These are phyloP conservation scores for Saguinus imperator DNA, from an alignment of 2,113 vertebrate genomes.

Conservation along the genomic window DNA sequence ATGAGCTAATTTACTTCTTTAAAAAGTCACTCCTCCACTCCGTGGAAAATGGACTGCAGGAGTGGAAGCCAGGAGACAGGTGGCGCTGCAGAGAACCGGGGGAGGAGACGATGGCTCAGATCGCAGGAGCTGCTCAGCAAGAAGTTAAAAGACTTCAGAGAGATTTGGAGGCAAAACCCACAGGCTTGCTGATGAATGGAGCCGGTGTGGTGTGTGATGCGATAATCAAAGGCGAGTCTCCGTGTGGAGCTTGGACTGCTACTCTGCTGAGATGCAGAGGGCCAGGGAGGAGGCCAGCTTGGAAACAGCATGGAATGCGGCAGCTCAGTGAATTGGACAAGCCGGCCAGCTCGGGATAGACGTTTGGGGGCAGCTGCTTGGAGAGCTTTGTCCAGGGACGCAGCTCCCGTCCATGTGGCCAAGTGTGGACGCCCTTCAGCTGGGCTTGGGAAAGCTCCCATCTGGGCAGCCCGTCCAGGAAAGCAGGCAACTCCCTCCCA, in stretches of 20 bases:
- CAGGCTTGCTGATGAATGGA: too few relatives aligned
- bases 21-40: not conserved
- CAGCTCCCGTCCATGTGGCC: not conserved
- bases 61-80: not conserved
- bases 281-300: too few relatives aligned
- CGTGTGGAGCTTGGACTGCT: not conserved
- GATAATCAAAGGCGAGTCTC: not conserved
- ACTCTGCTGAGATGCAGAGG: not conserved
- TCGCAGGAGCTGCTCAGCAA: fast-evolving
- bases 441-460: not conserved
- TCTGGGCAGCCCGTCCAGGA: not conserved
- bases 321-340: too few relatives aligned
- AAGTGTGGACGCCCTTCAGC: not conserved
- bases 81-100: not conserved
- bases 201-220: fast-evolving
- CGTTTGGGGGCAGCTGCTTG: not conserved
- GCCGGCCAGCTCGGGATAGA: not conserved
- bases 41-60: not conserved
- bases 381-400: not conserved
- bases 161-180: not conserved
- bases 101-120: too few relatives aligned
- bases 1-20: not conserved
- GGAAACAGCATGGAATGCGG: not conserved
- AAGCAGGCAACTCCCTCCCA: not conserved
- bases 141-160: not conserved